Evolutionary conservation across 2,113 vertebrate genomes (phyloP).

Genomic region (Oriolus oriolus): DNA sequence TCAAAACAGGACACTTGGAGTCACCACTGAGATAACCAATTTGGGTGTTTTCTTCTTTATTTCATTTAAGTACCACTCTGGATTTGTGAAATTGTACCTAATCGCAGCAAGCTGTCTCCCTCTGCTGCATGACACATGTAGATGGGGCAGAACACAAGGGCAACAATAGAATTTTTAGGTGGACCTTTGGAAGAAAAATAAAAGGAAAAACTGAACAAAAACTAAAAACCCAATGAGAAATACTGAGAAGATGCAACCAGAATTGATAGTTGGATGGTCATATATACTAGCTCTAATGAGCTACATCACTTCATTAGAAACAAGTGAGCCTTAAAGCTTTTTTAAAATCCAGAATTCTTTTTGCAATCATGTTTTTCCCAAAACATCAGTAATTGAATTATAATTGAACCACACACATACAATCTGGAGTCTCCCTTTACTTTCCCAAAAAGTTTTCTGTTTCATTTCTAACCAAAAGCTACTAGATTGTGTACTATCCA

Average conservation of each 20-base stretch:
- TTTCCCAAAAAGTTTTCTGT: neutral
- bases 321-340: neutral
- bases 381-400: neutral
- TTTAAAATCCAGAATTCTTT: neutral
- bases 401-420: neutral
- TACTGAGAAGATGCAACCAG: neutral
- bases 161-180: neutral
- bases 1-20: neutral
- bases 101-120: neutral
- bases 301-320: neutral
- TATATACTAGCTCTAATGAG: neutral
- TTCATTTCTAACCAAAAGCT: neutral
- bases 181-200: neutral
- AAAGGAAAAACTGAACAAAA: neutral
- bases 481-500: neutral
- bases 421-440: neutral
- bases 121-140: neutral
- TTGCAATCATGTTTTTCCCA: neutral
- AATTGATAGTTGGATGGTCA: neutral
- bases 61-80: neutral
- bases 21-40: neutral
- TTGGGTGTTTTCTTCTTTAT: neutral
- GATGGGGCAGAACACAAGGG: neutral
- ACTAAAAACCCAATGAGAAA: neutral
- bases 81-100: neutral